phyloP scores from a whole-genome alignment of 2,113 vertebrate species.

The Labeo rohita region DNA sequence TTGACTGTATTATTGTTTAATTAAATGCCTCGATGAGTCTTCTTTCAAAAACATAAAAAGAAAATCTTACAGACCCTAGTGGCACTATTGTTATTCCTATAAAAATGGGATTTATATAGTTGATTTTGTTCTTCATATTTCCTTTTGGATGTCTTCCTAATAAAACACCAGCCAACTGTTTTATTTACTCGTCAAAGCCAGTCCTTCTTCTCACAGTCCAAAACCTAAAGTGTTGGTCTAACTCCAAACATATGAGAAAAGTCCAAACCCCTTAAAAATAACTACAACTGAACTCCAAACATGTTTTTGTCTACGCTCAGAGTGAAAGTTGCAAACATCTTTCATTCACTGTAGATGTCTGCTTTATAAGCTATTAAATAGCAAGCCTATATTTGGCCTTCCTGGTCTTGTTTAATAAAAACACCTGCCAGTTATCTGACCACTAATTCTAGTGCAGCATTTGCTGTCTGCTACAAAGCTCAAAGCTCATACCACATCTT shows the following conservation, averaged over 20 bases:
- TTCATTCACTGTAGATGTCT: background rate
- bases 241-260: background rate
- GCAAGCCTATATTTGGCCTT: slow-evolving; percentile 1
- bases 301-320: background rate
- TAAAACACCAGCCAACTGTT: background rate
- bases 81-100: too few species aligned
- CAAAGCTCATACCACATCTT: slow-evolving; percentile 22
- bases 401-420: slow-evolving; percentile 18
- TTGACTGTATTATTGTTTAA: too few species aligned
- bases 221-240: background rate
- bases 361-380: slow-evolving; percentile 2
- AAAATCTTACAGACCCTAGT: too few species aligned
- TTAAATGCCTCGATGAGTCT: too few species aligned
- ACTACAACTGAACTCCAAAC: background rate
- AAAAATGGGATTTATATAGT: background rate
- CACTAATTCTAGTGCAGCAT: slow-evolving; percentile 11
- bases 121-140: background rate
- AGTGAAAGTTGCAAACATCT: background rate
- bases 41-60: too few species aligned
- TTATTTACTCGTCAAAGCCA: background rate
- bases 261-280: background rate
- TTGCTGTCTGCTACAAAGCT: background rate
- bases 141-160: background rate
- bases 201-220: background rate
- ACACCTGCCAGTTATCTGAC: background rate